Evolutionary conservation across 2,797 vertebrate genomes (phyloP).

Genomic region (Pipistrellus pipistrellus): DNA sequence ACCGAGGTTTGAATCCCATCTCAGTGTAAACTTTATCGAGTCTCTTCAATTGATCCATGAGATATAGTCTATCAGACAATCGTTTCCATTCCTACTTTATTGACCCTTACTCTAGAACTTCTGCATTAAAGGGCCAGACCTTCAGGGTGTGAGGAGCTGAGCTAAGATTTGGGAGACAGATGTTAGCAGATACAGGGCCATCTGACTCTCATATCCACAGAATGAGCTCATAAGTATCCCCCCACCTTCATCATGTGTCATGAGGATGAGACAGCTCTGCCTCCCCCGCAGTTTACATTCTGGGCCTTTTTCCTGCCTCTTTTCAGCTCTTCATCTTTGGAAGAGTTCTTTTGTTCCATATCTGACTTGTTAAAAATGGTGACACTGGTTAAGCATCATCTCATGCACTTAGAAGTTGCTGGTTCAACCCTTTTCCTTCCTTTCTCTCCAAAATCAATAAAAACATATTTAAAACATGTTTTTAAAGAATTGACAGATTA

Average conservation of each 20-base stretch:
- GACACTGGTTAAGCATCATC: neutral
- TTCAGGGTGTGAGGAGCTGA: neutral
- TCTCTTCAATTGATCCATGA: neutral
- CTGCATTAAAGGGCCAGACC: neutral
- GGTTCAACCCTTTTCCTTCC: neutral
- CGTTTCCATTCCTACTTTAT: neutral
- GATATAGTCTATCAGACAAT: neutral
- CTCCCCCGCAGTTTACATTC: accelerated
- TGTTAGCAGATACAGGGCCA: neutral
- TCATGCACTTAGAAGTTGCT: neutral
- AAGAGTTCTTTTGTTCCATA: neutral
- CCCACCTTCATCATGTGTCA: accelerated
- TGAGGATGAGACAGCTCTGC: neutral
- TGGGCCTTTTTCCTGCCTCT: neutral
- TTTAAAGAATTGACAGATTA: neutral
- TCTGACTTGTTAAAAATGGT: neutral
- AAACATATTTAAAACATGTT: neutral
- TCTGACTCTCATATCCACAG: neutral
- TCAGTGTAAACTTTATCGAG: neutral
- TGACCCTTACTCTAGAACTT: neutral
- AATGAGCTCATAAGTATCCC: neutral
- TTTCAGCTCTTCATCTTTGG: neutral
- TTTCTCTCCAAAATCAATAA: too few species aligned
- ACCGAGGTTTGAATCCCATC: neutral
- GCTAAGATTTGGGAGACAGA: neutral